Conservation (phyloP, 2,113 vertebrate species). For the Calidris pygmaea region DNA sequence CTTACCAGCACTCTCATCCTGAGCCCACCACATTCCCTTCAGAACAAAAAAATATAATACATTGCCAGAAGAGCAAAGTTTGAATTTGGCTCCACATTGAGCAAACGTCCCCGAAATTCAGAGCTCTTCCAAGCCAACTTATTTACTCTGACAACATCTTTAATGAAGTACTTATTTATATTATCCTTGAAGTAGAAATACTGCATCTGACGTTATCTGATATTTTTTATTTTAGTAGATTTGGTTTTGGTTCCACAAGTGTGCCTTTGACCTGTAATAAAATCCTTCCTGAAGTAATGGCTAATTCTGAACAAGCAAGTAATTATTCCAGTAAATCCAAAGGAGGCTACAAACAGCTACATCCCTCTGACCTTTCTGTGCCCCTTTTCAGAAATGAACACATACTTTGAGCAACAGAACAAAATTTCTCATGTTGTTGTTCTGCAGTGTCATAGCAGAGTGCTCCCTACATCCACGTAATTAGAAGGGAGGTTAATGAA, state of each 20-base stretch:
- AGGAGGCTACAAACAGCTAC: neutral
- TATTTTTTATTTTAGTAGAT: slow-evolving; percentile 24
- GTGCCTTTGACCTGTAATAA: slow-evolving; percentile 30
- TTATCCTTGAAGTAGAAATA: slow-evolving; percentile 8
- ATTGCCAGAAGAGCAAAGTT: neutral
- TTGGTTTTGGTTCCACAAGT: neutral
- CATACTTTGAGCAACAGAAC: neutral
- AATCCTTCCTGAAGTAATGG: slow-evolving; percentile 8
- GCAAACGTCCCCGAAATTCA: neutral
- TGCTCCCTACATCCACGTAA: neutral
- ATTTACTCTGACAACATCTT: slow-evolving; percentile 10
- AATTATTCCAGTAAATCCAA: slow-evolving; percentile 23
- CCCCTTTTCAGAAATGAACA: neutral
- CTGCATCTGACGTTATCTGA: neutral
- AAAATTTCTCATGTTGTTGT: neutral
- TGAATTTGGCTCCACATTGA: neutral
- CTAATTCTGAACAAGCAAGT: slow-evolving; percentile 6
- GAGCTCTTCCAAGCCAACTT: neutral
- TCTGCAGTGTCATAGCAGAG: neutral
- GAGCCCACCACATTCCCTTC: neutral
- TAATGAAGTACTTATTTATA: slow-evolving; percentile 7
- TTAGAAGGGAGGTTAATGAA: slow-evolving; percentile 24
- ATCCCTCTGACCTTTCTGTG: neutral
- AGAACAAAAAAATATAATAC: neutral
- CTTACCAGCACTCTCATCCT: neutral